phyloP scores from a whole-genome alignment of 2,113 vertebrate genomes.

The Mustela lutreola region DNA sequence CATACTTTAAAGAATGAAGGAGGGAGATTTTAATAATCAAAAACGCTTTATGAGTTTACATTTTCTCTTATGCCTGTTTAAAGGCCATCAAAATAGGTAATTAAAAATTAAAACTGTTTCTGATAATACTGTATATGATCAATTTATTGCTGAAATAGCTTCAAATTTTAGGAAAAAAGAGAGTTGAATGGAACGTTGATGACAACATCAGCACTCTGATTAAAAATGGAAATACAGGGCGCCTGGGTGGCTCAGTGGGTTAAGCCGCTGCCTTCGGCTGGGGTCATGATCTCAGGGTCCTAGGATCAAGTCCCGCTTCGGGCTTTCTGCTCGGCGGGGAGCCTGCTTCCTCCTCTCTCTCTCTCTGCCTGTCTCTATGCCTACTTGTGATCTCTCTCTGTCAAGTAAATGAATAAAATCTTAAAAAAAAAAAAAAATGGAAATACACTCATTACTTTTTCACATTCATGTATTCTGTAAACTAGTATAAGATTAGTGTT shows the following conservation, averaged over 20 bases:
- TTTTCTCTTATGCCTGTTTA: neutral
- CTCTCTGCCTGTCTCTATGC: no score
- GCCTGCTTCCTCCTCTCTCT: no score
- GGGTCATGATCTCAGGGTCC: no score
- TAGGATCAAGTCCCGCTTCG: no score
- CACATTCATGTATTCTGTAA: neutral
- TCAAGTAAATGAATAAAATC: no score
- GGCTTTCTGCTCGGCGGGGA: no score
- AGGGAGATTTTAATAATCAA: constrained; percentile 28
- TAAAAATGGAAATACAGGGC: neutral
- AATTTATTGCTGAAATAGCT: constrained; percentile 27
- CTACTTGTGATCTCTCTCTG: no score
- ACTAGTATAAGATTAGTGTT: neutral
- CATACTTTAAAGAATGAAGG: neutral
- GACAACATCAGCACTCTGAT: neutral
- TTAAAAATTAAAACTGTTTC: neutral
- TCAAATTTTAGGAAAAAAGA: neutral
- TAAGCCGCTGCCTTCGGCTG: no score
- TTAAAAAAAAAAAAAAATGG: neutral
- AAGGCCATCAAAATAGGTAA: neutral
- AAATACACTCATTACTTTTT: neutral
- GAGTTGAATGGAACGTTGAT: neutral
- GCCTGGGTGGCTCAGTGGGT: no score
- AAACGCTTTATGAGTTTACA: neutral
- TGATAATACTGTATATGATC: neutral